Evolutionary conservation across 1,140 invertebrate species (phyloP).

Genomic region (Eumaeus atala): DNA sequence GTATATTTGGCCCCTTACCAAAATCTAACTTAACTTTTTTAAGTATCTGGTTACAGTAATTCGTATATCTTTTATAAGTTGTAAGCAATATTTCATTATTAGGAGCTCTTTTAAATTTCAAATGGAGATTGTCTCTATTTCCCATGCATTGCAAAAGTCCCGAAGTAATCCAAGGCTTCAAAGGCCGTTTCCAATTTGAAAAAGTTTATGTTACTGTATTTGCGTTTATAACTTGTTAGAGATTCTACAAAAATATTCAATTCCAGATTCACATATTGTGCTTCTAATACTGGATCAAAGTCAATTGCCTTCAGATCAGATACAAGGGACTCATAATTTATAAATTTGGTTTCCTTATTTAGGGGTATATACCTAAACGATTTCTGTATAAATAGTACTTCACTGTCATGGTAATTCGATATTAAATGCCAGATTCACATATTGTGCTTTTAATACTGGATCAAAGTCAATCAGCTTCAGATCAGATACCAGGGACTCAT

Average conservation of each 20-base stretch:
- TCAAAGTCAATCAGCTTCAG: too few relatives aligned
- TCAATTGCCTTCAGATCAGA: background rate
- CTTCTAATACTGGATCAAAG: background rate
- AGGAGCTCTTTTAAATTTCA: too few relatives aligned
- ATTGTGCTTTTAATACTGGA: too few relatives aligned
- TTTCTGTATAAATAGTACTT: background rate
- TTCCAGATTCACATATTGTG: background rate
- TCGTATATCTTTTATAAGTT: too few relatives aligned
- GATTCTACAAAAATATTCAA: background rate
- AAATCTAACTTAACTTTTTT: too few relatives aligned
- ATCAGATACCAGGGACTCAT: too few relatives aligned
- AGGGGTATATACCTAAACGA: too few relatives aligned
- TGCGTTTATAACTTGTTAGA: background rate
- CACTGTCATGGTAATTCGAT: constrained; percentile 4
- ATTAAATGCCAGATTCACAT: too few relatives aligned
- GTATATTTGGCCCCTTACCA: too few relatives aligned
- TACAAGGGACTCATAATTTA: background rate
- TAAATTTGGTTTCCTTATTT: background rate
- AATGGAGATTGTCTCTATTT: background rate
- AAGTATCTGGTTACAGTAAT: too few relatives aligned
- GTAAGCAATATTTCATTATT: too few relatives aligned
- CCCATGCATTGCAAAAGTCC: background rate
- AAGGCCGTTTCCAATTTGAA: background rate
- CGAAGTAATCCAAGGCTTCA: background rate
- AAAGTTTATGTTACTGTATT: background rate